These are phyloP conservation scores for Nettapus auritus DNA, from an alignment of 2,113 vertebrate species.

Conservation along the genomic window DNA sequence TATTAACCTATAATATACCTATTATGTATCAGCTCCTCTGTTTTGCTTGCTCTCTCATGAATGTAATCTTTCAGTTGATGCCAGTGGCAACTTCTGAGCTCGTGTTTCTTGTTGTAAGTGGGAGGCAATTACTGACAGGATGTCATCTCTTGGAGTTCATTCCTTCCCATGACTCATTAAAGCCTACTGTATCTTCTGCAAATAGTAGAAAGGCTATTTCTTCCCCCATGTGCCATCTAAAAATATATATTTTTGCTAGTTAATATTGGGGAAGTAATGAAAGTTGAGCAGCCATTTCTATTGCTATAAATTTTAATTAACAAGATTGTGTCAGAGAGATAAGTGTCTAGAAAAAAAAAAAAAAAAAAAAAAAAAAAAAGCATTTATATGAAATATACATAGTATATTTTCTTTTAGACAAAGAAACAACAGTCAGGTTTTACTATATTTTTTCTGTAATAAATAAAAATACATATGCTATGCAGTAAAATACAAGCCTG, in stretches of 20 bases:
- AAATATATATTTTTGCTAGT: not conserved
- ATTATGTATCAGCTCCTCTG: not conserved
- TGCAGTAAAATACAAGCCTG: not conserved
- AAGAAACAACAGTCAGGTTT: not conserved
- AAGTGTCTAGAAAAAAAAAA: not conserved
- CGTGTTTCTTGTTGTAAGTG: not conserved
- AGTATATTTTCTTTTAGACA: not conserved
- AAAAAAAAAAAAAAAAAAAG: not conserved
- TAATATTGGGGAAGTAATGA: not conserved
- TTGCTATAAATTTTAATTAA: not conserved
- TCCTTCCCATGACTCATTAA: constrained; percentile 12
- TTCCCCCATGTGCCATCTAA: not conserved
- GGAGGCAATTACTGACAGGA: not conserved
- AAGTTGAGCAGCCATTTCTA: not conserved
- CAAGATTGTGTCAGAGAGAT: not conserved
- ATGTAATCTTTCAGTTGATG: not conserved
- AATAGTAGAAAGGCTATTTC: not conserved
- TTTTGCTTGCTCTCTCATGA: not conserved
- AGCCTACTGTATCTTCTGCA: not conserved
- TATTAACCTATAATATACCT: not conserved
- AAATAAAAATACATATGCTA: not conserved
- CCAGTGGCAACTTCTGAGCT: not conserved
- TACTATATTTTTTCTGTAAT: not conserved
- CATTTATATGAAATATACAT: not conserved
- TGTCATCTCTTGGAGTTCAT: not conserved